A percentile compares a stretch with the other conserved stretches of the same genome.
Evolutionary conservation across 2,888 invertebrate genomes (phyloP).

Genomic region (Alitta virens): DNA sequence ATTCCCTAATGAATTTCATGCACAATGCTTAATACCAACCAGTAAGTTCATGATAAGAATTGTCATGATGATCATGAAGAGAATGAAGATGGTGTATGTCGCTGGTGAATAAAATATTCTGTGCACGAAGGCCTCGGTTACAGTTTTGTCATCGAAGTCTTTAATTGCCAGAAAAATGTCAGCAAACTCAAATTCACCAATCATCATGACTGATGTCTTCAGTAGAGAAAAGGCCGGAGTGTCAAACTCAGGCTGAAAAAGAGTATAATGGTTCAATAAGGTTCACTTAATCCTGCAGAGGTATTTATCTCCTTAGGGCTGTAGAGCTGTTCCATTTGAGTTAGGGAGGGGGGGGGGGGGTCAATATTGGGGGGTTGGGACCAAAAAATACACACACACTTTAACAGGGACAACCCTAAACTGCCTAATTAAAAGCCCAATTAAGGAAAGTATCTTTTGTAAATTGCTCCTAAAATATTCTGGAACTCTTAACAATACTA

Average conservation of each 20-base stretch:
- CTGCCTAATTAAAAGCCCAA: too few relatives aligned
- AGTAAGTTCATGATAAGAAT: conserved; percentile 57
- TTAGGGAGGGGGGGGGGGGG: too few relatives aligned
- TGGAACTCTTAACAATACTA: too few relatives aligned
- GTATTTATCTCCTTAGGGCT: too few relatives aligned
- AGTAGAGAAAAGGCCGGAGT: conserved; percentile 43
- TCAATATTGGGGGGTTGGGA: too few relatives aligned
- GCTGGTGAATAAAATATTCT: conserved; percentile 38
- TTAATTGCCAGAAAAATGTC: conserved; percentile 31
- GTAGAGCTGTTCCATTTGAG: too few relatives aligned
- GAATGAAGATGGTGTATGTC: conserved; percentile 56
- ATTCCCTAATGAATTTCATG: too few relatives aligned
- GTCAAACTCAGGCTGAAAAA: conserved; percentile 37
- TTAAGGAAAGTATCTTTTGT: too few relatives aligned
- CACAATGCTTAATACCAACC: conserved; percentile 49
- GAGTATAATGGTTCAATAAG: not conserved
- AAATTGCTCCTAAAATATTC: too few relatives aligned
- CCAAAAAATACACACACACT: too few relatives aligned
- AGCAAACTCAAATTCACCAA: conserved; percentile 55
- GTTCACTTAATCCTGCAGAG: not conserved
- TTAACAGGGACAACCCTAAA: too few relatives aligned
- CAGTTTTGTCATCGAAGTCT: not conserved
- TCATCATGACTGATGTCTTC: conserved; percentile 56
- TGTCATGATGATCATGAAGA: conserved; percentile 52
- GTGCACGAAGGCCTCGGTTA: not conserved